These are phyloP conservation scores for Limulus polyphemus DNA, from an alignment of 2,888 invertebrate species.

Conservation along the genomic window DNA sequence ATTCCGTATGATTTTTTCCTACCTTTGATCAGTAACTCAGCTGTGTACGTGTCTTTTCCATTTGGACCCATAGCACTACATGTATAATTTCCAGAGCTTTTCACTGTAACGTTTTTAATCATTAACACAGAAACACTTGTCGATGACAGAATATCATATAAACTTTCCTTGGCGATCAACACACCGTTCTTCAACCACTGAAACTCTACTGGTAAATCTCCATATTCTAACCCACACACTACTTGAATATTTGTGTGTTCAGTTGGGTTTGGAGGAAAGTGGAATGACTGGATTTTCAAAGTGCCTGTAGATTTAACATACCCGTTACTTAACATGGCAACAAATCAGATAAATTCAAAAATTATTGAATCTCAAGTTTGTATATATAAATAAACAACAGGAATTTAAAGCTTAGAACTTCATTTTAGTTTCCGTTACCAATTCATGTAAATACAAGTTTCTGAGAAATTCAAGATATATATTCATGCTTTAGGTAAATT, in stretches of 20 bases:
- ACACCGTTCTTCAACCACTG: slow-evolving; percentile 11
- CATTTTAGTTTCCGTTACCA: no score
- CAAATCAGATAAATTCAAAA: no score
- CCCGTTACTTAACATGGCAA: no score
- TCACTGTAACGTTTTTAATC: slow-evolving; percentile 7
- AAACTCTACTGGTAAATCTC: slow-evolving; percentile 14
- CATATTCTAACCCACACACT: slow-evolving; percentile 10
- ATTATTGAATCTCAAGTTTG: no score
- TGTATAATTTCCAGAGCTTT: slow-evolving; percentile 18
- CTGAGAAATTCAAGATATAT: no score
- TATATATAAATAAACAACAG: no score
- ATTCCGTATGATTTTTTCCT: background rate
- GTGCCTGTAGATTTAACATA: slow-evolving; percentile 5
- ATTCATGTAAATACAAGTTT: no score
- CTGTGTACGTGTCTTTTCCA: slow-evolving; percentile 9
- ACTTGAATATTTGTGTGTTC: slow-evolving; percentile 9
- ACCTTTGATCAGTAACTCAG: slow-evolving; percentile 17
- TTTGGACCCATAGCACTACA: slow-evolving; percentile 9
- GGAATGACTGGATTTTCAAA: slow-evolving; percentile 11
- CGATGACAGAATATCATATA: no score
- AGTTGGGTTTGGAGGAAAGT: slow-evolving; percentile 5
- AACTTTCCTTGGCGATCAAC: no score
- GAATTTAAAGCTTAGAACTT: no score
- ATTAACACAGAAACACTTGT: slow-evolving; percentile 7
- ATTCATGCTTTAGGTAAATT: no score